These are phyloP conservation scores for Mamestra configurata DNA, from an alignment of 1,140 invertebrate genomes.

Conservation along the genomic window DNA sequence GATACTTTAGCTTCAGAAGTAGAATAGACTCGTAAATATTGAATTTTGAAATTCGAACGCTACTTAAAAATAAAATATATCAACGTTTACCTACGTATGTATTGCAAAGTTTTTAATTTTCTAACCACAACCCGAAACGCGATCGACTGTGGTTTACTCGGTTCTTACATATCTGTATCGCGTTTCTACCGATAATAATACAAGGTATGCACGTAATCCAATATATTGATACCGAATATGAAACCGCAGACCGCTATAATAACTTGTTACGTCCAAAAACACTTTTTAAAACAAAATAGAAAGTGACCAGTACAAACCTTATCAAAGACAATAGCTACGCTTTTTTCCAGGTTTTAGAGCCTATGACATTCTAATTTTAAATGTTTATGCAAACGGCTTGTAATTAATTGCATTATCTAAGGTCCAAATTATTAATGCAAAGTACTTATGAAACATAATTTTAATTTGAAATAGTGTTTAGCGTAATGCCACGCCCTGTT, in stretches of 20 bases:
- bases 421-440: constrained; percentile 3
- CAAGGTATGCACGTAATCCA: constrained; percentile 46
- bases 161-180: constrained; percentile 39
- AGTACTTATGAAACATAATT: neutral
- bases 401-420: neutral
- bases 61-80: neutral
- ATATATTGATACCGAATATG: constrained; percentile 51
- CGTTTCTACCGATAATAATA: constrained; percentile 45
- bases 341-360: neutral
- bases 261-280: constrained; percentile 4
- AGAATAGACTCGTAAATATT: neutral
- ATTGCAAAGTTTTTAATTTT: constrained; percentile 38
- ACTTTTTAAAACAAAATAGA: constrained; percentile 33
- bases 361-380: neutral
- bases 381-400: neutral
- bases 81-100: neutral
- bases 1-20: neutral
- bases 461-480: neutral
- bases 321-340: neutral
- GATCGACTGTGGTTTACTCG: constrained; percentile 40
- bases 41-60: constrained; percentile 29
- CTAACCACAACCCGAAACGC: constrained; percentile 20
- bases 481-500: neutral
- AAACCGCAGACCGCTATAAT: constrained; percentile 50
- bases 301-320: neutral